Evolutionary conservation across 92 coral and sea anemone species (phyloP), one percentile per base, ranked within the genome.

Genomic region (Hydrozoanthus gracilis): DNA sequence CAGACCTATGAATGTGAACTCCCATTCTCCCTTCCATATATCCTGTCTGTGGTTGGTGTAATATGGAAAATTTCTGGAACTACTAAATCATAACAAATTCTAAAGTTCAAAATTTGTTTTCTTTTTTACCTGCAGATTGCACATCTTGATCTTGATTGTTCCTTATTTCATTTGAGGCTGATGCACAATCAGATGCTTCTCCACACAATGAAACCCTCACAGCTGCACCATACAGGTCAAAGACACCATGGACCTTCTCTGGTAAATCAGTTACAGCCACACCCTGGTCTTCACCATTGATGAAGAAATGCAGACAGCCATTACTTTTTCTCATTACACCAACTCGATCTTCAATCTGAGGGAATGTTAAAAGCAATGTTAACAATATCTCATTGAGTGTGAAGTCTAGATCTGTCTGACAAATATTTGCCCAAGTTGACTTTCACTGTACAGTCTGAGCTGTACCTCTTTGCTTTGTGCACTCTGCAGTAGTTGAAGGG

Each of bases 211-310:
- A 91, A 60, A 95, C 98, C 70, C 75, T 88, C n/a, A 94, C 91
- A 68, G 98, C 94, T 0, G 95, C 96, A 73, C 99, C 99, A 68
- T 96, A 96, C 39, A 96, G 76, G 18, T 96, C 99, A 5, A 96
- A 92, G 49, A 96, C 98, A 51, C 97, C 99, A 90, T 88, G 92
- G 8, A 96, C 95, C 68, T 68, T 82, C 11, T 79, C 83, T 20
- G 99, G 98, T 2, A 96, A 77, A 60, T 87, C 92, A 46, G 84
- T 64, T 0, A 89, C 95, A 3, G 99, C 99, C 15, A 87, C 93
- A 13, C 99, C 99, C 82, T 95, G 95, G 58, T 93, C 92, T 71
- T 90, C 82, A 4, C 92, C 97, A 71, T 96, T 96, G 16, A 96
- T 89, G 50, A 91, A 95, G 86, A 96, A 96, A 86, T 94, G 94